Conservation (phyloP, 1,140 invertebrate species). For the Calosoma granatense region DNA sequence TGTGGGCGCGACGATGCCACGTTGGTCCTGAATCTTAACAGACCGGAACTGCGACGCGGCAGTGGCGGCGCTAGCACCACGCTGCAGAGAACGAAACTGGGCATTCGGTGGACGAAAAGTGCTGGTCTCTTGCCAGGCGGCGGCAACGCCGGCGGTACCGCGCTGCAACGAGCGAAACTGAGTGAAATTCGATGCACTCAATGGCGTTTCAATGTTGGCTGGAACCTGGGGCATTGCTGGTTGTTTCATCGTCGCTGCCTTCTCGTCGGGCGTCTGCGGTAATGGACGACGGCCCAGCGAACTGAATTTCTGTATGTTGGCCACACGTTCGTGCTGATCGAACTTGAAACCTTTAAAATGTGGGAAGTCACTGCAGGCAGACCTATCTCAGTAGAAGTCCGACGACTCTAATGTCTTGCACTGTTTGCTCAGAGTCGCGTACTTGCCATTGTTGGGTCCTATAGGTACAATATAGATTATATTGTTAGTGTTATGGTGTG, state of each 20-base stretch:
- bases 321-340: slow-evolving; percentile 30
- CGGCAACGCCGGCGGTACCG: slow-evolving; percentile 14
- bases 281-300: slow-evolving; percentile 33
- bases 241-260: slow-evolving; percentile 25
- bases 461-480: slow-evolving; percentile 27
- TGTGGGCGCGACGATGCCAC: background rate
- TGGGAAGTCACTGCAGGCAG: slow-evolving; percentile 38
- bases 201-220: slow-evolving; percentile 25
- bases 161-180: slow-evolving; percentile 28
- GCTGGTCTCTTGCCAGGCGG: slow-evolving; percentile 32
- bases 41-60: slow-evolving; percentile 27
- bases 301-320: slow-evolving; percentile 32
- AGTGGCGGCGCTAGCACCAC: slow-evolving; percentile 20
- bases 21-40: slow-evolving; percentile 32
- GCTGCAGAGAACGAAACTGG: slow-evolving; percentile 31
- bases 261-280: slow-evolving; percentile 33
- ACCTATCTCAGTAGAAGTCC: slow-evolving; percentile 83
- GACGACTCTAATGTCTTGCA: slow-evolving; percentile 89
- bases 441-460: slow-evolving; percentile 63
- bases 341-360: slow-evolving; percentile 37
- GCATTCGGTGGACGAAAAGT: slow-evolving; percentile 23
- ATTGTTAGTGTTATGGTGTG: slow-evolving; percentile 34
- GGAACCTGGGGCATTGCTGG: slow-evolving; percentile 31
- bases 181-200: slow-evolving; percentile 31
- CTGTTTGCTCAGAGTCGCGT: slow-evolving; percentile 85